Percentiles rank a stretch among this genome's conserved stretches.
Conservation (phyloP, 2,113 vertebrate genomes). For the Talpa occidentalis region DNA sequence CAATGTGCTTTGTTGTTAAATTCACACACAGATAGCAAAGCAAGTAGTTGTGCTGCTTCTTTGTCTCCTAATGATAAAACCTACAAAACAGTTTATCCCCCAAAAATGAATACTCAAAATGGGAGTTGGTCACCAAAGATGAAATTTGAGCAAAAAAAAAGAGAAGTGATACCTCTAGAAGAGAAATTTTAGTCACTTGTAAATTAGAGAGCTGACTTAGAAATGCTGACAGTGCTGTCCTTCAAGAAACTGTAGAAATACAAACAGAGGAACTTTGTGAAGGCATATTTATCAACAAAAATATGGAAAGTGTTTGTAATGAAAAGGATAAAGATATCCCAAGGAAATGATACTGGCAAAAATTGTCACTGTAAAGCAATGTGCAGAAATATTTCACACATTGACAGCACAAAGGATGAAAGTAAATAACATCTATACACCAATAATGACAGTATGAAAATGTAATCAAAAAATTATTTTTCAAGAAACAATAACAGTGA, state of each 20-base stretch:
- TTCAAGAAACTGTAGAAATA: neutral
- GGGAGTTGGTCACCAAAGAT: neutral
- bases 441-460: neutral
- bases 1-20: neutral
- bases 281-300: neutral
- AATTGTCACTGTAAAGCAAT: neutral
- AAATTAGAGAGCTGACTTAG: neutral
- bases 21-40: neutral
- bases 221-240: neutral
- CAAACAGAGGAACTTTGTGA: neutral
- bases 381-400: neutral
- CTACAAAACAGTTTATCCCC: neutral
- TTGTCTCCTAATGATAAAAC: neutral
- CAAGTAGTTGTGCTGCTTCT: neutral
- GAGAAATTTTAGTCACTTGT: neutral
- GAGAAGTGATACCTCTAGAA: neutral
- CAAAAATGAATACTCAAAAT: neutral
- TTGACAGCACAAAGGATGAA: conserved; percentile 18
- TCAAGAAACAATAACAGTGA: conserved; percentile 21
- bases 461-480: conserved; percentile 36
- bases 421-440: neutral
- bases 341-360: neutral
- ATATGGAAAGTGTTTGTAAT: neutral
- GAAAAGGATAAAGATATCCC: neutral
- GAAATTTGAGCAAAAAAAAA: neutral